Evolutionary conservation across 1,140 invertebrate species (phyloP).

Genomic region (Drosophila bipectinata): DNA sequence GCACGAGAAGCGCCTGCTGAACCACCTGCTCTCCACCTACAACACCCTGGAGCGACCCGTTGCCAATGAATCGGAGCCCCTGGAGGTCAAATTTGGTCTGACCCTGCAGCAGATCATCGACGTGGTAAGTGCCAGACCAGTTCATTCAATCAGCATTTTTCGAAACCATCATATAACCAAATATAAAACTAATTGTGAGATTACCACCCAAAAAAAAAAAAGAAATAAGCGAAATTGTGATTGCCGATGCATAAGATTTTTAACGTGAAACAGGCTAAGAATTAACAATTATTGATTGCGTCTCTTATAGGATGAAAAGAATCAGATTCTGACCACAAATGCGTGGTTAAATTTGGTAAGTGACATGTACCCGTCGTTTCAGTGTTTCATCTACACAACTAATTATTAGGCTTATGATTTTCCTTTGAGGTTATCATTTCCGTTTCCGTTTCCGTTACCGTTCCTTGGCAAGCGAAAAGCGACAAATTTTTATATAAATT

Average conservation of each 20-base stretch:
- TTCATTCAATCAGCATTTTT: conserved; percentile 21
- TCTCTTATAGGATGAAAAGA: conserved; percentile 89
- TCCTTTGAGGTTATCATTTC: conserved; percentile 14
- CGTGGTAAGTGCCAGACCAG: conserved; percentile 91
- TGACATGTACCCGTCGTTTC: conserved; percentile 87
- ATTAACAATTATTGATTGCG: conserved; percentile 72
- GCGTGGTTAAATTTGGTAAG: conserved; percentile 99
- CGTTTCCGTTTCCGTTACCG: conserved; percentile 4
- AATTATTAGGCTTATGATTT: conserved; percentile 36
- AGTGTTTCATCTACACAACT: conserved; percentile 52
- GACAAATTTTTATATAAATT: conserved; percentile 55
- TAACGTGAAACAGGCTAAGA: conserved; percentile 36
- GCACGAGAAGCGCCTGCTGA: conserved; percentile 95
- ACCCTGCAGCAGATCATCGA: conserved; percentile 99
- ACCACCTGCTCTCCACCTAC: conserved; percentile 95
- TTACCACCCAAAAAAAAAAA: conserved; percentile 7
- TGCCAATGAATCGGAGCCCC: conserved; percentile 95
- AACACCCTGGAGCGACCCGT: conserved; percentile 98
- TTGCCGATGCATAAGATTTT: conserved; percentile 20
- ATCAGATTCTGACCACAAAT: conserved; percentile 97
- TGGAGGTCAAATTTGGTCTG: conserved; percentile 97
- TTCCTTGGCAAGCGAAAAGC: conserved; percentile 45
- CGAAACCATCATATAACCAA: conserved; percentile 43
- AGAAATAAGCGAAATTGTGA: conserved; percentile 22
- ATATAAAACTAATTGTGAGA: conserved; percentile 8